Percentiles rank a stretch among this genome's conserved stretches.
Conservation (phyloP, 2,888 invertebrate species). For the Horisme vitalbata region DNA sequence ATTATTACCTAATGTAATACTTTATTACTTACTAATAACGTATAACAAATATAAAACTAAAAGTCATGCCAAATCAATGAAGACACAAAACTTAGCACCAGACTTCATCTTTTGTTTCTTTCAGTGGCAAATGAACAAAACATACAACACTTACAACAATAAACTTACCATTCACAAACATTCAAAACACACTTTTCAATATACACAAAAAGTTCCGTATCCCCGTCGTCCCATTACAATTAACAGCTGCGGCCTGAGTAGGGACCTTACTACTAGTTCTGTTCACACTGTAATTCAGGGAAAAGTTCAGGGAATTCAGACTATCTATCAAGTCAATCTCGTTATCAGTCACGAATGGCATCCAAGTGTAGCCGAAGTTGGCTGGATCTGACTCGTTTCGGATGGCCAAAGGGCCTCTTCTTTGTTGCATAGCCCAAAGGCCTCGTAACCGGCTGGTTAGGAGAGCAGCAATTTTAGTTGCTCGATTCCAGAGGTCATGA, state of each 20-base stretch:
- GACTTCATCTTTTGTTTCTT: too few species aligned
- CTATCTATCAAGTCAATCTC: constrained; percentile 34
- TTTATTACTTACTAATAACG: background rate
- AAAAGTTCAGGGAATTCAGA: constrained; percentile 40
- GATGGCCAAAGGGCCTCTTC: constrained; percentile 68
- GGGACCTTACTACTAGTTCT: constrained; percentile 37
- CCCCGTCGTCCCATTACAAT: constrained; percentile 57
- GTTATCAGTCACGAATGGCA: constrained; percentile 77
- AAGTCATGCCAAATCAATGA: too few species aligned
- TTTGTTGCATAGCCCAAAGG: constrained; percentile 75
- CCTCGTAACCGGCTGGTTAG: constrained; percentile 66
- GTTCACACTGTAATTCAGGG: constrained; percentile 40
- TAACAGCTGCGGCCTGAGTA: constrained; percentile 47
- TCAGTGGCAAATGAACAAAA: too few species aligned
- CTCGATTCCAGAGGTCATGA: constrained; percentile 84
- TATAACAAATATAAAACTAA: background rate
- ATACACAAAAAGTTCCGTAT: constrained; percentile 70
- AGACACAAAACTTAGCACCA: too few species aligned
- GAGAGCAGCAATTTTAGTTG: constrained; percentile 72
- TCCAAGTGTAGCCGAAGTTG: constrained; percentile 88
- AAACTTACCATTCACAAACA: constrained; percentile 4
- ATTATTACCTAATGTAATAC: too few species aligned
- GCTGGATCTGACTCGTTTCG: constrained; percentile 85
- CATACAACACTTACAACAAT: background rate
- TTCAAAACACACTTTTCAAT: constrained; percentile 62